Base-by-base conservation (phyloP, 1,140 invertebrate genomes). In the Bombus turneri region DNA sequence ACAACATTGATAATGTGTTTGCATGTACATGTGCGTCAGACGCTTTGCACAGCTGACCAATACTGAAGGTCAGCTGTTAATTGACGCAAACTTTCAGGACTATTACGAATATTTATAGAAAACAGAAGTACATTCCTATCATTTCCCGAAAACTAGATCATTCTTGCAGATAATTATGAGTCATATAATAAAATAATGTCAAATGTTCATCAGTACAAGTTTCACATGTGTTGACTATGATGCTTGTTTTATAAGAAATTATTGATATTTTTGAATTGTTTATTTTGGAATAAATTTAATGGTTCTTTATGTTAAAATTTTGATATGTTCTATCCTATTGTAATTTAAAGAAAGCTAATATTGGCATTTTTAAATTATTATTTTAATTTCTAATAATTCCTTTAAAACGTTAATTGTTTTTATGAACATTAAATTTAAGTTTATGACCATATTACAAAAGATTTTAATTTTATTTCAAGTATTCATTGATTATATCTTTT, bases 61-160 rank as follows among this genome's bases (percentile, higher is more conserved):
- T 57, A 39, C 41, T 82, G 80, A 86, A 80, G 87, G 85, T 88
- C 86, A 89, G 83, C 86, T 87, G 83, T 88, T 86, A 85, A 72
- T 71, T 74, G 62, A 79, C 37, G 68, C n/a, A 41, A 85, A 85
- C 66, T 85, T 85, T 74, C 80, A 41, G 31, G 39, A 57, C 47
- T 79, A 69, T 83, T 78, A 78, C 66, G 66, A 79, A 84, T 78
- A 76, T 84, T 79, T 78, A 83, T 83, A 78, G 82, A 71, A 76
- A 84, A 84, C 22, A 34, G 37, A 22, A 68, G 13, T 71, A 71
- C 69, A 37, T 77, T 57, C 9, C 15, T 34, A 22, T 59, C 15
- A 37, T 62, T 84, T 59, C 3, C 31, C 1, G 22, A 71, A 43
- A 22, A 83, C 78, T 78, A 57, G 57, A 31, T 83, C n/a, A 78